Conservation (phyloP, 1,140 invertebrate species). For the Drosophila jambulina region DNA sequence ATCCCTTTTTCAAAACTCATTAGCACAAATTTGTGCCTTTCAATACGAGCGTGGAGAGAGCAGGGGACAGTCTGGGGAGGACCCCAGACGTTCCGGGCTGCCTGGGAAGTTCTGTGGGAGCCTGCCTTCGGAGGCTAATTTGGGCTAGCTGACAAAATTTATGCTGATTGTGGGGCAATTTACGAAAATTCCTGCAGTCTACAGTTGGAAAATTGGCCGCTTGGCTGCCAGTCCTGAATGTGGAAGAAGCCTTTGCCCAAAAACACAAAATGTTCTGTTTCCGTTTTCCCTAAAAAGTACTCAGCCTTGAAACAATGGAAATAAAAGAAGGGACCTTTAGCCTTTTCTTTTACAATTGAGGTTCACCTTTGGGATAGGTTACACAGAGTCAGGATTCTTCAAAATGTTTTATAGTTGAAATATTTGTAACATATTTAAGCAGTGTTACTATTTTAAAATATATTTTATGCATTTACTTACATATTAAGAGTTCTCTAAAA, state of each 20-base stretch:
- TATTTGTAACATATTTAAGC: neutral
- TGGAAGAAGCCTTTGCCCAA: constrained; percentile 20
- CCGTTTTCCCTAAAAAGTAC: constrained; percentile 57
- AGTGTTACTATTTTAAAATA: neutral
- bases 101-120: constrained; percentile 11
- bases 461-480: neutral
- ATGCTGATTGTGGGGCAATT: constrained; percentile 83
- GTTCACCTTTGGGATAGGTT: neutral
- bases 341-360: constrained; percentile 40
- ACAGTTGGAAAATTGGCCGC: constrained; percentile 64
- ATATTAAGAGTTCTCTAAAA: neutral
- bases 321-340: constrained; percentile 38
- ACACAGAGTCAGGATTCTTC: neutral
- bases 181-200: constrained; percentile 64
- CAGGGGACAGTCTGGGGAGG: neutral
- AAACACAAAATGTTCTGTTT: constrained; percentile 51
- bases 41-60: constrained; percentile 45
- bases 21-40: constrained; percentile 82
- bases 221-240: constrained; percentile 36
- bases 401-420: neutral
- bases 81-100: neutral
- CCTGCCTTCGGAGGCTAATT: constrained; percentile 44
- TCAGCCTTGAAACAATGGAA: constrained; percentile 71
- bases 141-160: constrained; percentile 65
- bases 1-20: constrained; percentile 82